Evolutionary conservation across 2,113 vertebrate species (phyloP).

Genomic region (Nestor notabilis): DNA sequence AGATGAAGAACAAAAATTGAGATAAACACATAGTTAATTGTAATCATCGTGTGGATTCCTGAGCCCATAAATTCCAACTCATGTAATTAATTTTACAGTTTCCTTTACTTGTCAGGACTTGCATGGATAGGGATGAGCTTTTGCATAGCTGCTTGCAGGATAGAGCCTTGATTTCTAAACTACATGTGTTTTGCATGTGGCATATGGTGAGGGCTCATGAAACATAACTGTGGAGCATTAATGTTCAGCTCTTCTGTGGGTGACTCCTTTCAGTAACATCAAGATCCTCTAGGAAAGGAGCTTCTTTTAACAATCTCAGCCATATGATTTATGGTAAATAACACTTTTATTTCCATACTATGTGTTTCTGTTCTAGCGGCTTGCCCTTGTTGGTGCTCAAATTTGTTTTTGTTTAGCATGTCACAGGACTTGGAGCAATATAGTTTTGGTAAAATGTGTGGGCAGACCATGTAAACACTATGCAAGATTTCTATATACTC

Average conservation of each 20-base stretch:
- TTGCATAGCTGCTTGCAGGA: neutral
- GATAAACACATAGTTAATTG: neutral
- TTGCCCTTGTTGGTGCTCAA: neutral
- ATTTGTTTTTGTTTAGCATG: conserved; percentile 25
- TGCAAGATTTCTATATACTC: neutral
- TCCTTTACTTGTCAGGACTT: neutral
- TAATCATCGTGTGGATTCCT: neutral
- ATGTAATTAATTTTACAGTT: neutral
- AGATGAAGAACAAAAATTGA: neutral
- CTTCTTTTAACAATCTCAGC: neutral
- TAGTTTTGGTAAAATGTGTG: neutral
- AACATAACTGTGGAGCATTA: neutral
- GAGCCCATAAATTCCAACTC: neutral
- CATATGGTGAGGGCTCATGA: neutral
- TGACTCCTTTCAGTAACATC: neutral
- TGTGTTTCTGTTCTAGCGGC: neutral
- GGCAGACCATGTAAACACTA: conserved; percentile 14
- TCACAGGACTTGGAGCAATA: neutral
- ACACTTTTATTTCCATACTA: neutral
- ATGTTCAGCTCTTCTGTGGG: neutral
- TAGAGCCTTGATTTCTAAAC: neutral
- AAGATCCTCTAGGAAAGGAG: neutral
- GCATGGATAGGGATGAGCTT: neutral
- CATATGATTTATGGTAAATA: conserved; percentile 29
- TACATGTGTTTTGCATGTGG: neutral